Conservation (phyloP, 2,113 vertebrate genomes). For the Corvus hawaiiensis region DNA sequence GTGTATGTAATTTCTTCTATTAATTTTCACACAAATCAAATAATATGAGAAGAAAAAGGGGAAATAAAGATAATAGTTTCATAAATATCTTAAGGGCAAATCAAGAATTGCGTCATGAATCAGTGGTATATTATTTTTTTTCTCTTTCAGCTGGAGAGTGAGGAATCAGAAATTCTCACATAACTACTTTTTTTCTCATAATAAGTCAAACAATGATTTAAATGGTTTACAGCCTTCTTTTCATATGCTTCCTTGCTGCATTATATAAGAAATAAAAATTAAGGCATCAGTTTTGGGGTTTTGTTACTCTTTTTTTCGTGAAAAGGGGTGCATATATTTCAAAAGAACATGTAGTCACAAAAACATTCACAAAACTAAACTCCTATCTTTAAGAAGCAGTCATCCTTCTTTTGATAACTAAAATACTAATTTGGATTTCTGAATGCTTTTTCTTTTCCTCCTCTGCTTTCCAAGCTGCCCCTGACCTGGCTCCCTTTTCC, state of each 20-base stretch:
- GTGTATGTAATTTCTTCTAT: constrained; percentile 37
- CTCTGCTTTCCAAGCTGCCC: not conserved
- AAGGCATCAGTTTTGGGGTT: not conserved
- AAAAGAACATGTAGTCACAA: not conserved
- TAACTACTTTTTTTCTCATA: not conserved
- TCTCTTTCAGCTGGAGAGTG: not conserved
- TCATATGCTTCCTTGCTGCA: not conserved
- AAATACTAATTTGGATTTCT: not conserved
- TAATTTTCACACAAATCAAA: constrained; percentile 53
- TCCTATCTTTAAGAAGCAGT: not conserved
- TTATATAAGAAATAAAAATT: not conserved
- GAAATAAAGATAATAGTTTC: constrained; percentile 36
- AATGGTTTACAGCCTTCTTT: not conserved
- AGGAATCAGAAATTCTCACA: not conserved
- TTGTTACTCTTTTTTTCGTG: not conserved
- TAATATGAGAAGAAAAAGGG: not conserved
- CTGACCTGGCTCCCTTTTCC: not conserved
- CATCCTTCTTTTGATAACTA: not conserved
- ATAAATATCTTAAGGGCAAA: constrained; percentile 30
- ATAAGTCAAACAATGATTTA: not conserved
- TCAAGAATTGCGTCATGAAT: not conserved
- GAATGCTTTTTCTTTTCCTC: not conserved
- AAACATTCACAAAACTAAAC: not conserved
- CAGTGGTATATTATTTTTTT: not conserved
- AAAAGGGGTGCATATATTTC: not conserved